Evolutionary conservation across 2,797 vertebrate species (phyloP).

Genomic region (Myoxocephalus aenaeus): DNA sequence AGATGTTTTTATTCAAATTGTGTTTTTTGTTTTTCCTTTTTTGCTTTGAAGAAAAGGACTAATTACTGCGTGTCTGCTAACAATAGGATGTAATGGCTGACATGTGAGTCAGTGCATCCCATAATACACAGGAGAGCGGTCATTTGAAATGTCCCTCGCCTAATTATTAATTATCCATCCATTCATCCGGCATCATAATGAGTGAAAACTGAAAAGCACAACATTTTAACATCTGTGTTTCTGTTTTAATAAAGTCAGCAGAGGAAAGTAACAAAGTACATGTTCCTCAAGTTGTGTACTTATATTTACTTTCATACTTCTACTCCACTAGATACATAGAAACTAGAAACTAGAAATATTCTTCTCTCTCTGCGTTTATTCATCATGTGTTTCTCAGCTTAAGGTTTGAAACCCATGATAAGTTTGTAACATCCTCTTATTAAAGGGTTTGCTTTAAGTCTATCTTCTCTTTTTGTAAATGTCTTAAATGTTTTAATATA

Average conservation of each 20-base stretch:
- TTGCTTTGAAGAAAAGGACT: neutral
- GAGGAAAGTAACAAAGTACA: neutral
- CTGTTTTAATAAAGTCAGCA: neutral
- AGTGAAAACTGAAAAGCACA: neutral
- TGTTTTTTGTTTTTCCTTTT: neutral
- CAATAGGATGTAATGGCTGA: conserved; percentile 1
- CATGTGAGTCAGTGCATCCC: neutral
- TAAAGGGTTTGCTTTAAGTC: neutral
- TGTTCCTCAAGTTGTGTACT: neutral
- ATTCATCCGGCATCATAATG: neutral
- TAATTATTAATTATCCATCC: neutral
- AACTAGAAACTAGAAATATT: too few species aligned
- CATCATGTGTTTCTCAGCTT: neutral
- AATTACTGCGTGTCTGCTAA: neutral
- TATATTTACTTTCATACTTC: neutral
- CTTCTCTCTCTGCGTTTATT: neutral
- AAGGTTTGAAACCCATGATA: neutral
- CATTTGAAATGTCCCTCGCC: neutral
- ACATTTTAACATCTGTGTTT: neutral
- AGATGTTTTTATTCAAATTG: neutral
- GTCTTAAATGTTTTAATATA: neutral
- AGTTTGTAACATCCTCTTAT: neutral
- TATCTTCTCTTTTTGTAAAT: neutral
- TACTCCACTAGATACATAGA: neutral
- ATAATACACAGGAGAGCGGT: neutral